These are phyloP conservation scores for Sebastes melanostomus DNA, from an alignment of 2,797 vertebrate species.

Conservation along the genomic window DNA sequence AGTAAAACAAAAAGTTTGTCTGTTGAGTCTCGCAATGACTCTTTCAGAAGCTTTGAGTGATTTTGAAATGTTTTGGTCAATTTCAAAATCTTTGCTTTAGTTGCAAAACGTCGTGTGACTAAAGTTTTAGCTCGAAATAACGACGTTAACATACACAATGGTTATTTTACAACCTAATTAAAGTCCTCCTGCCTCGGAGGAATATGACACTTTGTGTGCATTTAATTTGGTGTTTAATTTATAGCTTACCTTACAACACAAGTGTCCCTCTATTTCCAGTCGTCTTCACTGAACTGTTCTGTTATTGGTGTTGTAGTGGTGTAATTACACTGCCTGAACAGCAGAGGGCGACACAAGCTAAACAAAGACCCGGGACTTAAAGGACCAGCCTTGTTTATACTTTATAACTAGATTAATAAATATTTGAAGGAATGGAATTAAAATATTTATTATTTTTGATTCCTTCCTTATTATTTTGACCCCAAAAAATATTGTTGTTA, in stretches of 20 bases:
- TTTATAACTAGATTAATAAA: neutral
- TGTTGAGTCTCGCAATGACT: neutral
- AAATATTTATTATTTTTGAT: too few relatives aligned
- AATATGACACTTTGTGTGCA: neutral
- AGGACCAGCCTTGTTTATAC: neutral
- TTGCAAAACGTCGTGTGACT: neutral
- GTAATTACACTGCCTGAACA: neutral
- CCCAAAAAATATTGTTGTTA: too few relatives aligned
- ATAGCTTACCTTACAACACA: neutral
- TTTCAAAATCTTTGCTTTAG: neutral
- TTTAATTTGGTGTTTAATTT: neutral
- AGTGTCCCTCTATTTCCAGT: neutral
- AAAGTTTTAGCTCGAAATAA: neutral
- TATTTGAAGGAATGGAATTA: neutral
- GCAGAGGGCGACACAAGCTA: conserved; percentile 30
- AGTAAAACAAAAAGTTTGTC: accelerated
- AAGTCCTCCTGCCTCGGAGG: accelerated
- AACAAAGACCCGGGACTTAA: neutral
- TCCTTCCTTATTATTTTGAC: too few relatives aligned
- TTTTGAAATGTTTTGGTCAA: neutral
- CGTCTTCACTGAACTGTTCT: neutral
- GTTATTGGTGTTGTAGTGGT: accelerated
- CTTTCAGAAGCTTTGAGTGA: neutral
- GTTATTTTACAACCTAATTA: too few relatives aligned
- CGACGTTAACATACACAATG: neutral